Base-by-base conservation (phyloP, 2,888 invertebrate species). In the Blastobasis adustella region DNA sequence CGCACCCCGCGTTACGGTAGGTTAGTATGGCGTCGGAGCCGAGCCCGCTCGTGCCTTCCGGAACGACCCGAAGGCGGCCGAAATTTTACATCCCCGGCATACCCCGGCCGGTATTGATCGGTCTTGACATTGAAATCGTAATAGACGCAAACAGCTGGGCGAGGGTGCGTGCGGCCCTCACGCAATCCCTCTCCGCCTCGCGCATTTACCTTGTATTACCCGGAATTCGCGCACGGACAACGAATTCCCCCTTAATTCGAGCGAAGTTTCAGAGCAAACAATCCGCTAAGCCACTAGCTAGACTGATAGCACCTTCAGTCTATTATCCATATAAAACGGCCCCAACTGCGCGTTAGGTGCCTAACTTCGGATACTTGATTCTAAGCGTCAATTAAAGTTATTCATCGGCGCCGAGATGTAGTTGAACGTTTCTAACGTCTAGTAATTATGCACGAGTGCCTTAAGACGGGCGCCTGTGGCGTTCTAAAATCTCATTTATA, bases 101-200 rank as follows among this genome's bases (percentile, higher is more conserved):
- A 79, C 82, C 85, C 83, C 77, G 79, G 79, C 73, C 66, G 67
- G 69, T 89, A 89, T 89, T 84, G 89, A 89, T 89, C 88, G 86
- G 74, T 75, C 85, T 86, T 88, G 89, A 89, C 88, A 87, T 89
- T 89, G 88, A 86, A 89, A 85, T 82, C 70, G 81, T 76, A 79
- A 82, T 83, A 80, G 80, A 81, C 76, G 78, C 78, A 77, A 88
- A 84, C 88, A 86, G 87, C 88, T 87, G 88, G 69, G 71, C 63
- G 67, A 73, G 83, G 83, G 83, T 77, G 82, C 79, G 83, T 78
- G 73, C 70, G 68, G 71, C 36, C 58, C 62, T 59, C 78, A 79
- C 75, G 79, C 80, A 74, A 77, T 64, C 65, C 74, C 69, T 66
- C 69, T 40, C 45, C 47, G 10, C 37, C 47, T 2, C 23, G 23